These are phyloP conservation scores for Lagria hirta DNA, from an alignment of 2,888 invertebrate species.

Conservation along the genomic window DNA sequence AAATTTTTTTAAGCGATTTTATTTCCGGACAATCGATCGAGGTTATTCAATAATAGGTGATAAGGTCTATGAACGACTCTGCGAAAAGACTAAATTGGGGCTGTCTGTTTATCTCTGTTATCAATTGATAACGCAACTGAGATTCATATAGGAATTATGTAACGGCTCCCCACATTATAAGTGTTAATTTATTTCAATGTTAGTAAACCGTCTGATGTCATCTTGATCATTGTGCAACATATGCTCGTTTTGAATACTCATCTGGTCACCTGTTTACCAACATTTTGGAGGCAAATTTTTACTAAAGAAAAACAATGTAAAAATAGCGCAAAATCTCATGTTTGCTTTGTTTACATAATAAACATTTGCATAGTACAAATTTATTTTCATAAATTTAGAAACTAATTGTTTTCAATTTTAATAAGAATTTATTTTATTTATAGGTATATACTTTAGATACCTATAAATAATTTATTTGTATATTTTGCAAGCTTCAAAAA, in stretches of 20 bases:
- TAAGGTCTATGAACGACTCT: too few species aligned
- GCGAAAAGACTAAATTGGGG: slow-evolving; percentile 1
- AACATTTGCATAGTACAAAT: too few species aligned
- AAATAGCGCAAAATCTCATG: slow-evolving; percentile 6
- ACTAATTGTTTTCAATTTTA: background rate
- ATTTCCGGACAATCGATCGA: too few species aligned
- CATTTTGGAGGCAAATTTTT: slow-evolving; percentile 18
- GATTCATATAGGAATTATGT: slow-evolving; percentile 12
- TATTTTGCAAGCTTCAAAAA: too few species aligned
- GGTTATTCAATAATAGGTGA: too few species aligned
- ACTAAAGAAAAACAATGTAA: background rate
- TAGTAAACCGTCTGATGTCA: slow-evolving; percentile 22
- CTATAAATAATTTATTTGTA: too few species aligned
- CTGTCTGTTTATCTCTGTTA: background rate
- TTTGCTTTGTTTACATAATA: too few species aligned
- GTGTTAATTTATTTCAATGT: slow-evolving; percentile 28
- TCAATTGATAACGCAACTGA: slow-evolving; percentile 2
- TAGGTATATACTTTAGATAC: too few species aligned
- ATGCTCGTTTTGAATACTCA: slow-evolving; percentile 23
- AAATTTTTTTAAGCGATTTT: too few species aligned
- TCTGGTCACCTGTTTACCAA: slow-evolving; percentile 21
- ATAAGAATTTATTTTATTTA: background rate
- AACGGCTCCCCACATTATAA: slow-evolving; percentile 9
- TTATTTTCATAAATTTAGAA: background rate
- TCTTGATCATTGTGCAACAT: slow-evolving; percentile 24